Evolutionary conservation across 92 coral and sea anemone genomes (phyloP), one percentile per base, ranked within the genome.

Genomic region (Palythoa heliodiscus): DNA sequence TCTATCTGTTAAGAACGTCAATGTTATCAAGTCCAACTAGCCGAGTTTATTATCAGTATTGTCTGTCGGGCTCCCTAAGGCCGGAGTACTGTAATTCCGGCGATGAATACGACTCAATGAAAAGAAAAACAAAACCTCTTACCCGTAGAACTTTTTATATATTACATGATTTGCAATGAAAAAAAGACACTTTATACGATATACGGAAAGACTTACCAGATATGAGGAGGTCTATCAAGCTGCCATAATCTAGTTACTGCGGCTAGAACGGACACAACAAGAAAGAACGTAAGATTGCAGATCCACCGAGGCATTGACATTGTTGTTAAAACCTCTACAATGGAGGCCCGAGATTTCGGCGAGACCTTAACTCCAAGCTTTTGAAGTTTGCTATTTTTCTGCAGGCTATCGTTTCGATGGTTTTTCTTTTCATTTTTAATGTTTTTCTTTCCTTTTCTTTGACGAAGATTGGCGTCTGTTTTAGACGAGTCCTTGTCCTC

Each of bases 401-500:
- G 84, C 19, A 80, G 25, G 19, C 23, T 67, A 43, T 80, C 84
- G 39, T 64, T 80, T 48, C 84, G 84, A 80, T 64, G 11, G 38
- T 80, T 70, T 35, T 48, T 80, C 61, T 66, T 80, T 39, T 80
- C 84, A 47, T 20, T 79, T 64, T 79, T 79, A 13, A 40, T 79
- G 35, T 80, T 55, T 58, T 71, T 83, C 24, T 75, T 82, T 0
- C 88, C 63, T 63, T 90, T 90, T 61, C 93, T 71, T 38, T 78
- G 89, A 5, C 93, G 91, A 37, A 90, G 35, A 53, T 88, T 88
- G 16, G 88, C 86, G 63, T 83, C 89, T 3, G 68, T 25, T 14
- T 88, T 87, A 14, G 68, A 58, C 13, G 71, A 60, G 3, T 74
- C 58, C 17, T 17, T 87, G 60, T 68, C 87, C 43, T 68, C 87